Evolutionary conservation across 2,797 vertebrate genomes (phyloP), one percentile per base, ranked within the genome.

Genomic region (Leucoraja ocellata): DNA sequence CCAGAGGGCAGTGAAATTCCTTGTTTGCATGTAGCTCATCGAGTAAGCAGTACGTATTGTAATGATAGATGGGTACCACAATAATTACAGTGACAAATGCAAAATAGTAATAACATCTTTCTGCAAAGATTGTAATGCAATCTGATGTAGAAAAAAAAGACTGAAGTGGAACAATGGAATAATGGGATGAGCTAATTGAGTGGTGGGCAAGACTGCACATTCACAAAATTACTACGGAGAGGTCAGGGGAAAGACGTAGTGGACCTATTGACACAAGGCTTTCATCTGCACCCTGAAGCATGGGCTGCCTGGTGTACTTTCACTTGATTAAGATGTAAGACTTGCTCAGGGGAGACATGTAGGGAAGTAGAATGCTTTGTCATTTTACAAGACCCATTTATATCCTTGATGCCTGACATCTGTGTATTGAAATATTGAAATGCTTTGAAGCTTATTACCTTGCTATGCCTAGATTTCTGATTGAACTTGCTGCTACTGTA

Each of bases 311-410:
- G 84, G n/a, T 8, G 16, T 36, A 68, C 84, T 88, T 88, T 9
- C 84, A 68, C n/a, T 39, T 74, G 73, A 92, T 92, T 73, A 76
- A n/a, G 90, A 92, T 92, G 46, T 63, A 92, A 92, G 46, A 63
- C 71, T n/a, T 58, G 25, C 90, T 74, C 65, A 46, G 68, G 36
- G 46, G 71, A 91, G 36, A 16, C 39, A 46, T 73, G 25, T 54
- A 54, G 71, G 68, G 36, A 74, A 58, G 90, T 54, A 92, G 39
- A 76, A 92, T 86, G 83, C 83, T 63, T 63, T 86, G 39, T 58
- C 16, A 32, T 88, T 88, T 88, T 28, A 92, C 90, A 16, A 92
- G 39, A 46, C 25, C 13, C 39, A 92, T 92, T 92, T 76, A 76
- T 73, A 11, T 74, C 23, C 11, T 18, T 46, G 23, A 36, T 92